These are phyloP conservation scores for Neopipo cinnamomea DNA, from an alignment of 2,113 vertebrate genomes.

Conservation along the genomic window DNA sequence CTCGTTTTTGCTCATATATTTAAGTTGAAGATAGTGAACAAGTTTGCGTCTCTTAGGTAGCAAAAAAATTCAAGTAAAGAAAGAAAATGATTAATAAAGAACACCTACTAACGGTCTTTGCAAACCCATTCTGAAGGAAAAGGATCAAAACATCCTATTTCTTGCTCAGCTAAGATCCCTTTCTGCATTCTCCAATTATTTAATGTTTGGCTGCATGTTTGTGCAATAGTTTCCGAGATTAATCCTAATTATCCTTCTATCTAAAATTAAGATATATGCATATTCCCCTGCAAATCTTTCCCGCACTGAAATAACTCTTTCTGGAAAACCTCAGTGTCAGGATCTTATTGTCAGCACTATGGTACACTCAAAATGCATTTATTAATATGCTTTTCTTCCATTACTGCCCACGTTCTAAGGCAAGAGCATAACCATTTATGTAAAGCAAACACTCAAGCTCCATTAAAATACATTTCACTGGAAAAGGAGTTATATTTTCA, in stretches of 20 bases:
- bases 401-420: not conserved
- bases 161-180: not conserved
- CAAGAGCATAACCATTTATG: not conserved
- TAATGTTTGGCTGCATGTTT: not conserved
- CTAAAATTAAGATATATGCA: not conserved
- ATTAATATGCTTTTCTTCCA: not conserved
- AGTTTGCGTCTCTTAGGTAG: not conserved
- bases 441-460: not conserved
- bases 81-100: not conserved
- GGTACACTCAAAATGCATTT: not conserved
- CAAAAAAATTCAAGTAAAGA: not conserved
- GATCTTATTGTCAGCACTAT: not conserved
- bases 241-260: not conserved
- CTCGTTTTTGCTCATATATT: not conserved
- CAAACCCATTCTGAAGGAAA: not conserved
- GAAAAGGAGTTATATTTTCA: not conserved
- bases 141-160: not conserved
- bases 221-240: not conserved
- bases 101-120: not conserved
- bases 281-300: not conserved
- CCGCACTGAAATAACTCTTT: not conserved
- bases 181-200: not conserved
- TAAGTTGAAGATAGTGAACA: not conserved
- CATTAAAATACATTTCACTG: not conserved
- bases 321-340: not conserved